These are phyloP conservation scores for Clepsis dumicolana DNA, from an alignment of 2,888 invertebrate species.

Conservation along the genomic window DNA sequence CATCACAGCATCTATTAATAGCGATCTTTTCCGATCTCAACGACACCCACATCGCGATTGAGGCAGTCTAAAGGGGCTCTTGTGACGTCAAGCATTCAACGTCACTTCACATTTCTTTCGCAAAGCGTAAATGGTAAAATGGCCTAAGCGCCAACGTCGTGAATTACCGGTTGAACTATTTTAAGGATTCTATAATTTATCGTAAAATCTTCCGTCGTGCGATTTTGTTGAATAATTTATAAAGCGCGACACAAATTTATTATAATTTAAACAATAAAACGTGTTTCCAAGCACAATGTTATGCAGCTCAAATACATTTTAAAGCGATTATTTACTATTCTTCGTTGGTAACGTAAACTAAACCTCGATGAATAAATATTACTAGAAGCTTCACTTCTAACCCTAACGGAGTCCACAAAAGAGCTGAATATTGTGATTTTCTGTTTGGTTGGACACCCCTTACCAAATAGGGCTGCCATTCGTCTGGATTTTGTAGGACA, in stretches of 20 bases:
- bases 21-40: background rate
- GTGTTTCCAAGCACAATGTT: slow-evolving; percentile 15
- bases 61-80: slow-evolving; percentile 1
- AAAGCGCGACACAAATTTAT: background rate
- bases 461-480: slow-evolving; percentile 9
- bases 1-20: slow-evolving; percentile 4
- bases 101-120: background rate
- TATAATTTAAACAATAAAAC: slow-evolving; percentile 13
- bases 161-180: no score
- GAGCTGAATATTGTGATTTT: background rate
- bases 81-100: background rate
- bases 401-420: background rate
- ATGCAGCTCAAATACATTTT: slow-evolving; percentile 28
- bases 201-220: background rate
- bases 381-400: background rate
- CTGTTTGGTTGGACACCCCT: background rate
- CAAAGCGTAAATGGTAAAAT: background rate
- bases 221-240: slow-evolving; percentile 4
- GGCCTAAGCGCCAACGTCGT: no score
- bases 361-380: slow-evolving; percentile 22
- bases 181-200: background rate
- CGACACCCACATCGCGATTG: background rate
- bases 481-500: slow-evolving; percentile 21
- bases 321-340: slow-evolving; percentile 31
- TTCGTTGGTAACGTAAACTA: slow-evolving; percentile 27